Conservation (phyloP, 2,113 vertebrate species). For the Odocoileus virginianus region DNA sequence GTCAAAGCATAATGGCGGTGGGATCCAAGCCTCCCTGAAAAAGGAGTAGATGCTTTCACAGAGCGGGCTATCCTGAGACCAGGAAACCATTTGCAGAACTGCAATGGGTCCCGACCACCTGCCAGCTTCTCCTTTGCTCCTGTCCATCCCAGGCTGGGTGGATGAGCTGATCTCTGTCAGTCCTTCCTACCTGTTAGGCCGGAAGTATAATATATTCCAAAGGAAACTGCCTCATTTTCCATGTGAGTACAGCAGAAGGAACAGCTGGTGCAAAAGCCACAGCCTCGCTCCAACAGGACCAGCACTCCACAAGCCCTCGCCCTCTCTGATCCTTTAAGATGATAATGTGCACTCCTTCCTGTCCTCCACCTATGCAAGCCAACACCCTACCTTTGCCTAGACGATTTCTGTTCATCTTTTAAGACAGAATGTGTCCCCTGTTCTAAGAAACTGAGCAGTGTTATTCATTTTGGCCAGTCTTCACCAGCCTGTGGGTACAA, state of each 20-base stretch:
- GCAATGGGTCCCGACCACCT: fast-evolving
- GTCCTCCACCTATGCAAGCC: background rate
- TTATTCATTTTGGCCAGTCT: background rate
- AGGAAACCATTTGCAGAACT: fast-evolving
- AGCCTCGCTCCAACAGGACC: background rate
- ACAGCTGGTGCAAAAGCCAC: background rate
- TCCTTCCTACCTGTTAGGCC: background rate
- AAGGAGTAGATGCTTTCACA: background rate
- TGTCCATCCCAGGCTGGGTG: no score
- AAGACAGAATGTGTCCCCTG: background rate
- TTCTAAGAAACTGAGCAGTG: background rate
- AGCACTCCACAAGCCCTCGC: background rate
- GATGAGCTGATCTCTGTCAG: background rate
- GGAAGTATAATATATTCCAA: background rate
- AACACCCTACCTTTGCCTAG: background rate
- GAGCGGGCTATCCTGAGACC: background rate
- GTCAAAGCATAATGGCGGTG: background rate
- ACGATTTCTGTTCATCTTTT: background rate
- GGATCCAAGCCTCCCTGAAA: background rate
- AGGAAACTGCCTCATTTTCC: background rate
- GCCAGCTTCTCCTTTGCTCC: background rate
- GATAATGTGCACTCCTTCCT: background rate
- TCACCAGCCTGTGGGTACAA: background rate
- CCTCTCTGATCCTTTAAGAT: background rate
- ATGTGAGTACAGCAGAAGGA: fast-evolving